A percentile compares a stretch with the other conserved stretches of the same genome.
These are phyloP conservation scores for Drosophila micromelanica DNA, from an alignment of 1,140 invertebrate species.

Conservation along the genomic window DNA sequence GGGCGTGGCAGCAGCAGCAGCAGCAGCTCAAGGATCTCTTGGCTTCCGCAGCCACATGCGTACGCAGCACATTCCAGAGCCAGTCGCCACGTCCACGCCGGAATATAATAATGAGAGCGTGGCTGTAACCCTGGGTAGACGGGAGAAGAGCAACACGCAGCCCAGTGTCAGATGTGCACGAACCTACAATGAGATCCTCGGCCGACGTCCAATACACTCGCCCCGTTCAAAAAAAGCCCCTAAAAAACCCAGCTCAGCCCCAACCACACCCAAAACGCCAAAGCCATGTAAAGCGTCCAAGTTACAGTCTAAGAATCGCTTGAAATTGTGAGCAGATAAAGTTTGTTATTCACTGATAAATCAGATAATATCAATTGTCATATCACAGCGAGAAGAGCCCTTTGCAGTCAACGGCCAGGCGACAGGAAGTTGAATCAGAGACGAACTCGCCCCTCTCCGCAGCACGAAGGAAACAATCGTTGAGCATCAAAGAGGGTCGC, in stretches of 20 bases:
- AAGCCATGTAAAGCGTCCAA: background rate
- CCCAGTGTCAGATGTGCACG: background rate
- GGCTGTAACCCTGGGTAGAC: background rate
- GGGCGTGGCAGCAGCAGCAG: background rate
- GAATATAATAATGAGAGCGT: too few relatives aligned
- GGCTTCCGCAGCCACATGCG: too few relatives aligned
- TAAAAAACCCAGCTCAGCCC: rapidly evolving
- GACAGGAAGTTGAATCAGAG: background rate
- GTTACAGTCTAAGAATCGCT: background rate
- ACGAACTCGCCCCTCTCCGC: background rate
- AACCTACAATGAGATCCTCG: background rate
- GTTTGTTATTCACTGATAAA: background rate
- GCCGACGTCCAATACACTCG: slow-evolving; percentile 6
- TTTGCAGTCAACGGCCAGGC: background rate
- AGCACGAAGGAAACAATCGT: background rate
- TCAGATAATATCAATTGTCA: background rate
- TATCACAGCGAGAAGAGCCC: background rate
- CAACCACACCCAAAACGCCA: background rate
- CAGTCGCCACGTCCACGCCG: background rate
- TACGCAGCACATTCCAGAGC: background rate
- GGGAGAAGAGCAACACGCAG: background rate
- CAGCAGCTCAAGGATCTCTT: background rate
- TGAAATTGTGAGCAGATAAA: background rate
- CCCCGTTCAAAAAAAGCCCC: background rate
- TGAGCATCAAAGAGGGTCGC: background rate